Evolutionary conservation across 2,888 invertebrate genomes (phyloP).

Genomic region (Amphiduros pacificus): DNA sequence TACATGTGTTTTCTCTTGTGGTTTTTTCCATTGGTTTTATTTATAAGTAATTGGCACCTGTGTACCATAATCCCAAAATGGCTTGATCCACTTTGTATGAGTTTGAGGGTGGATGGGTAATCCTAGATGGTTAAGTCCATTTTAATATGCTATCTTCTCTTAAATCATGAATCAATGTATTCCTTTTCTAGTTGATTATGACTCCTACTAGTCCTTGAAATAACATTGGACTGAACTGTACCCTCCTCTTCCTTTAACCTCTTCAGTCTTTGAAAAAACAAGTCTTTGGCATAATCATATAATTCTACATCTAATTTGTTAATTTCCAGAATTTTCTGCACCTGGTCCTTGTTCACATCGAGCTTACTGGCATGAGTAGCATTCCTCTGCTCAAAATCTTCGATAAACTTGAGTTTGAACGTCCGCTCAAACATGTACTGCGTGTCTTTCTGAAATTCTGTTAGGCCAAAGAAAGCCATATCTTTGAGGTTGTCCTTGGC

Average conservation of each 20-base stretch:
- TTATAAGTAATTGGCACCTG: too few relatives aligned
- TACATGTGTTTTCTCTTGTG: too few relatives aligned
- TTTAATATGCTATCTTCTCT: too few relatives aligned
- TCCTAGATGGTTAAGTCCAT: too few relatives aligned
- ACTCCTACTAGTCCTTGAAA: too few relatives aligned
- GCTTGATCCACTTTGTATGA: too few relatives aligned
- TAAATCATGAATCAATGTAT: too few relatives aligned
- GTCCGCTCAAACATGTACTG: constrained; percentile 55
- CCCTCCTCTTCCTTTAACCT: constrained; percentile 8
- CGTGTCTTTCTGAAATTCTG: constrained; percentile 81
- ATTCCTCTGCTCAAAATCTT: constrained; percentile 83
- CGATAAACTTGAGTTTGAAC: constrained; percentile 45
- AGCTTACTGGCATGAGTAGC: constrained; percentile 82
- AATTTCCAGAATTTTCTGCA: constrained; percentile 74
- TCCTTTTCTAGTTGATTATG: too few relatives aligned
- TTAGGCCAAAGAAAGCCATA: constrained; percentile 97
- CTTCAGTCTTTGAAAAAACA: constrained; percentile 69
- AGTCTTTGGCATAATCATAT: constrained; percentile 87
- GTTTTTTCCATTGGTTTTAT: too few relatives aligned
- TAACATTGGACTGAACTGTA: too few relatives aligned
- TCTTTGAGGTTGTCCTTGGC: constrained; percentile 88
- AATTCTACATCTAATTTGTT: constrained; percentile 90
- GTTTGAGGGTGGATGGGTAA: too few relatives aligned
- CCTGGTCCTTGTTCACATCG: constrained; percentile 74
- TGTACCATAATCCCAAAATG: too few relatives aligned